A percentile compares a stretch with the other conserved stretches of the same genome.
Evolutionary conservation across 2,113 vertebrate genomes (phyloP).

Genomic region (Colinus virginianus): DNA sequence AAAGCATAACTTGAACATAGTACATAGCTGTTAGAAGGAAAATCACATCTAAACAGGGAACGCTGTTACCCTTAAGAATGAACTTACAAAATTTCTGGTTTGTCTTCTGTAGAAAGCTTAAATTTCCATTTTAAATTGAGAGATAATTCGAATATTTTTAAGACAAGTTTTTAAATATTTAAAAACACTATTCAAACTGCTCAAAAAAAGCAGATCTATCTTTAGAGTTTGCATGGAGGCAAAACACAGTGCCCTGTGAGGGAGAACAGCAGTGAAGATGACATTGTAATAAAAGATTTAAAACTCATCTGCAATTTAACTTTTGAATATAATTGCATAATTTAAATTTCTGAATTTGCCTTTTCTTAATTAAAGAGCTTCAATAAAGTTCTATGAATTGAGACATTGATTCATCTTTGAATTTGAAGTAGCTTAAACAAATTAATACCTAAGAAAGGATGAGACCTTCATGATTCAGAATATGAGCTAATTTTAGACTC

Average conservation of each 20-base stretch:
- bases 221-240: not conserved
- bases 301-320: not conserved
- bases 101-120: not conserved
- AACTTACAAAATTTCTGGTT: not conserved
- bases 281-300: not conserved
- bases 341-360: not conserved
- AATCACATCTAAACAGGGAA: not conserved
- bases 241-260: not conserved
- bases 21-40: not conserved
- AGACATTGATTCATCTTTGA: not conserved
- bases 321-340: not conserved
- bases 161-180: conserved; percentile 44
- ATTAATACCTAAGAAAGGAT: not conserved
- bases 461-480: not conserved
- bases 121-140: not conserved
- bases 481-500: not conserved
- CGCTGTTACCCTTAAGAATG: not conserved
- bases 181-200: not conserved
- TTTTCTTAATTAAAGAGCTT: not conserved
- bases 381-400: not conserved
- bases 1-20: not conserved
- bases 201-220: not conserved
- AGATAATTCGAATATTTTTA: conserved; percentile 26
- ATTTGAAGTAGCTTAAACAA: not conserved
- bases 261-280: not conserved